A percentile compares a stretch with the other conserved stretches of the same genome.
phyloP scores from a whole-genome alignment of 2,113 vertebrate species.

The Neotragus pygmaeus region DNA sequence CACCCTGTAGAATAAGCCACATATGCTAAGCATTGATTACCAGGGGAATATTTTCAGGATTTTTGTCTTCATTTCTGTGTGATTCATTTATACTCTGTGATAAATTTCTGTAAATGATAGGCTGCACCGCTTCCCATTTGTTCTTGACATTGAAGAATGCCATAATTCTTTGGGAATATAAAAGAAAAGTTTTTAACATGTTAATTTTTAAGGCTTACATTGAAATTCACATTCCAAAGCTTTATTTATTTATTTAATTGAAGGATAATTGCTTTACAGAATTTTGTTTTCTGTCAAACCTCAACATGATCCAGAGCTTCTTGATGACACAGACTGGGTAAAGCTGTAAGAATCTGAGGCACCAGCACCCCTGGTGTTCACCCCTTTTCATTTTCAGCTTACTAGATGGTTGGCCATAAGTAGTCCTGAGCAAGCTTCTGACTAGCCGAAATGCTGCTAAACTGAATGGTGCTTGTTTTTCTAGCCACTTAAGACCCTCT shows the following conservation, averaged over 20 bases:
- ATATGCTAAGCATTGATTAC: not conserved
- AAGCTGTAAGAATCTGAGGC: not conserved
- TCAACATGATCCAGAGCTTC: not conserved
- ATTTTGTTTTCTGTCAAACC: not conserved
- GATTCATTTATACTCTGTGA: conserved; percentile 13
- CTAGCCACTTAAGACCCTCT: not conserved
- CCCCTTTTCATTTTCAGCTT: not conserved
- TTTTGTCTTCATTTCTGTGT: not conserved
- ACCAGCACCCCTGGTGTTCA: not conserved
- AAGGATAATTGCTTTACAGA: not conserved
- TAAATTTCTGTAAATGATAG: not conserved
- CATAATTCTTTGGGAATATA: not conserved
- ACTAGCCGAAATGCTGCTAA: not conserved
- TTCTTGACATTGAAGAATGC: not conserved
- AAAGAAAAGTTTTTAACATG: not conserved
- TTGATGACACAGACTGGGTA: not conserved
- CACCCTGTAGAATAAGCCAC: not conserved
- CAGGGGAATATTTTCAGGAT: not conserved
- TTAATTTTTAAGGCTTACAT: not conserved
- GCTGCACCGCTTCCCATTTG: not conserved
- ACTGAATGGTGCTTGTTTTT: not conserved
- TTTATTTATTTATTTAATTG: no score
- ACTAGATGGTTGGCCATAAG: not conserved
- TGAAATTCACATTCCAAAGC: not conserved
- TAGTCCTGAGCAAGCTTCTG: not conserved